Base-by-base conservation (phyloP, 2,888 invertebrate species). In the Nomada ferruginata region DNA sequence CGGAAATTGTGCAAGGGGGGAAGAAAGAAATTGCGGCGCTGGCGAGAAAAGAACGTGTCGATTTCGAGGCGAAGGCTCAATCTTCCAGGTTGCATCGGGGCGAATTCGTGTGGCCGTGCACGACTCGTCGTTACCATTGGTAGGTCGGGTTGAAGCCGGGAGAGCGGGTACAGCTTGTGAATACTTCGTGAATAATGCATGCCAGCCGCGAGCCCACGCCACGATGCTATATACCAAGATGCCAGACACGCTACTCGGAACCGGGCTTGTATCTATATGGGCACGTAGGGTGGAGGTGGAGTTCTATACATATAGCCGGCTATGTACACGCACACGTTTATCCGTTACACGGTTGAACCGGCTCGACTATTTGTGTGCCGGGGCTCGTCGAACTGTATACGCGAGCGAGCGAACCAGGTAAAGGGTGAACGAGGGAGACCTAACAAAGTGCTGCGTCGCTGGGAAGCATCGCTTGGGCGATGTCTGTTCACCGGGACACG, bases 171-270 rank as follows among this genome's bases (percentile, higher is more conserved):
- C 74, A 89, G 85, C 82, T 78, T 80, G 87, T 73, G 88, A 85
- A 87, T 89, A 84, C 84, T 87, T 89, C 87, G 90, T 90, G 90
- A 90, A 90, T 90, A 90, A 90, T 90, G 90, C 90, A 90, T 89
- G 87, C 82, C 86, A 85, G 87, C 85, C 87, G 87, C 79, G 86
- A 87, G 88, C 90, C 90, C 88, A 89, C 89, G 90, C 88, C 81
- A 82, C 83, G 71, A 78, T 73, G 81, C 89, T 89, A 87, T 88
- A 84, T 86, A 83, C 88, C 83, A 89, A 85, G 84, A 88, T 89
- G 84, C 87, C 89, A 88, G 88, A 88, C 89, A 88, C 86, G 89
- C 88, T 88, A 89, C 88, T 87, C 82, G 85, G 88, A 87, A 87
- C 89, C 73, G 53, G 72, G 89, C 85, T 85, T 83, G 79, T 87